Percentiles rank a stretch among this genome's conserved stretches.
Evolutionary conservation across 2,888 invertebrate species (phyloP).

Genomic region (Ischnus inquisitorius): DNA sequence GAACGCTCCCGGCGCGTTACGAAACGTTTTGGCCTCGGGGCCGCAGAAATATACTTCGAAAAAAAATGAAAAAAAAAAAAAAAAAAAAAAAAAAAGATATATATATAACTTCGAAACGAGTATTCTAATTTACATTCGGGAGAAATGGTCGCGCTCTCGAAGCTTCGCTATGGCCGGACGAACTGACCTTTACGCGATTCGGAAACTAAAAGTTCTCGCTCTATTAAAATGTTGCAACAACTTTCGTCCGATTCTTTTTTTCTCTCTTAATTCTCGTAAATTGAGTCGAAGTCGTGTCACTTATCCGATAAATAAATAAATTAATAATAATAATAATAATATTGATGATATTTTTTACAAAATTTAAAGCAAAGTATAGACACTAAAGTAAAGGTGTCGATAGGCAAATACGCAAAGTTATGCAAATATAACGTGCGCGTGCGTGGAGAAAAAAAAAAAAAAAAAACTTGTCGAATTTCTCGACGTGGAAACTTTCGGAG

Average conservation of each 20-base stretch:
- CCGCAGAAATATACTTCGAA: neutral
- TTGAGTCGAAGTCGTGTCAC: neutral
- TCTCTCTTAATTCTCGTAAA: neutral
- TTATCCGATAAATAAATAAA: neutral
- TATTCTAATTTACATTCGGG: slow-evolving; percentile 3
- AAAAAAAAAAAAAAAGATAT: slow-evolving; percentile 2
- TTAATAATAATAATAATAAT: slow-evolving; percentile 12
- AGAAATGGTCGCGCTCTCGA: neutral
- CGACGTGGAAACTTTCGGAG: slow-evolving; percentile 41
- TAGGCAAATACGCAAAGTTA: slow-evolving; percentile 12
- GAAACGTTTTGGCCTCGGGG: neutral
- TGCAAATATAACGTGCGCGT: slow-evolving; percentile 36
- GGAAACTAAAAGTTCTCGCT: slow-evolving; percentile 1
- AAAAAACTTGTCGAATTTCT: slow-evolving; percentile 21
- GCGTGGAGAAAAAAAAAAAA: neutral
- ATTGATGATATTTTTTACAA: too few relatives aligned
- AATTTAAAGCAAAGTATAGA: neutral
- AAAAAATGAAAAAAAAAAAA: neutral
- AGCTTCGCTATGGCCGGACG: slow-evolving; percentile 1
- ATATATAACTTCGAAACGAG: neutral
- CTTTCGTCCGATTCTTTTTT: neutral
- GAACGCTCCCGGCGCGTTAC: neutral
- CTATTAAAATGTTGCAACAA: neutral
- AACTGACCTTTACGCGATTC: slow-evolving; percentile 19
- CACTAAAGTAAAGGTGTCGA: neutral